phyloP scores from a whole-genome alignment of 2,113 vertebrate species.

The Stegastes partitus region DNA sequence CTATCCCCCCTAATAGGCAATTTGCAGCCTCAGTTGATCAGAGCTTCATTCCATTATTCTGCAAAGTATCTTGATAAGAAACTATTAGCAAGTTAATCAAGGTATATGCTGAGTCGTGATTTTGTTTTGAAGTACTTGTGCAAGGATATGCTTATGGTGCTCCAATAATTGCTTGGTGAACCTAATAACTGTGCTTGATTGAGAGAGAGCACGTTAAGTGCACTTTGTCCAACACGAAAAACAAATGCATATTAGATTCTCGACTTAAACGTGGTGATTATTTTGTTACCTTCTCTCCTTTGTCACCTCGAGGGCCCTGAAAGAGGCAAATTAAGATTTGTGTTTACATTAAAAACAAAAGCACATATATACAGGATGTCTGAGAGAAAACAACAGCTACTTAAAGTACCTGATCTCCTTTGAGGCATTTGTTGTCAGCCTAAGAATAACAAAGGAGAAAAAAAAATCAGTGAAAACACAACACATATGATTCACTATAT shows the following conservation, averaged over 20 bases:
- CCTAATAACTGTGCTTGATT: constrained; percentile 37
- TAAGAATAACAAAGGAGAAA: constrained; percentile 52
- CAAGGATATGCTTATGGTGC: constrained; percentile 35
- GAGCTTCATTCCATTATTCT: constrained; percentile 60
- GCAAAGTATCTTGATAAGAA: constrained; percentile 61
- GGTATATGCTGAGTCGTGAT: constrained; percentile 47
- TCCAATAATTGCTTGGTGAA: constrained; percentile 49
- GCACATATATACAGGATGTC: background rate
- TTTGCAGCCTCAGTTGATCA: constrained; percentile 66
- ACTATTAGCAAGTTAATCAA: constrained; percentile 68
- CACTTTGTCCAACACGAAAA: constrained; percentile 18
- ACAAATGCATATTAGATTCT: background rate
- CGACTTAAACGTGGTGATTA: background rate
- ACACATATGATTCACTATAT: background rate
- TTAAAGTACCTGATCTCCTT: constrained; percentile 80
- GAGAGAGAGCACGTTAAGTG: constrained; percentile 4
- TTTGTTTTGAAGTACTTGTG: constrained; percentile 44
- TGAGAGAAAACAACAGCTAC: background rate
- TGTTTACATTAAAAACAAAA: background rate
- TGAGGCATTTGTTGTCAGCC: constrained; percentile 69
- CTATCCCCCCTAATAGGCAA: constrained; percentile 58
- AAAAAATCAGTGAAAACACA: constrained; percentile 12
- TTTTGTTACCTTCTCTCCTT: constrained; percentile 81
- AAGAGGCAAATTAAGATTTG: constrained; percentile 24
- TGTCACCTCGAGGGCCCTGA: constrained; percentile 75